Evolutionary conservation across 1,140 invertebrate genomes (phyloP).

Genomic region (Bombus ignitus): DNA sequence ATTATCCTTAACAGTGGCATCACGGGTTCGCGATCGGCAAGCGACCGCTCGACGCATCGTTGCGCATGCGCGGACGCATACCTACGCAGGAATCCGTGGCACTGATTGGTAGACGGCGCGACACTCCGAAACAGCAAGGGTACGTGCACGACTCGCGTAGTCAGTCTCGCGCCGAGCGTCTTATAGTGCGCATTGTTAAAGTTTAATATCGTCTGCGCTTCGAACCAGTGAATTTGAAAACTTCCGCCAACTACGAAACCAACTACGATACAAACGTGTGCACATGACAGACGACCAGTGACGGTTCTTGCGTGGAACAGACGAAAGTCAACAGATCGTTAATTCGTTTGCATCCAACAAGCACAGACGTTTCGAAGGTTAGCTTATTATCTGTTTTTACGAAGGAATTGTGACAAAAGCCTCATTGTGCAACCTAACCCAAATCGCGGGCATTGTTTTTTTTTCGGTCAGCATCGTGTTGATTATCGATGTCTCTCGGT

Average conservation of each 20-base stretch:
- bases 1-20: background rate
- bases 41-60: background rate
- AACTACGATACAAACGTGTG: background rate
- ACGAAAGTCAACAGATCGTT: background rate
- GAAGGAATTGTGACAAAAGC: background rate
- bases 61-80: slow-evolving; percentile 45
- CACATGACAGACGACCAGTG: slow-evolving; percentile 9
- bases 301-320: background rate
- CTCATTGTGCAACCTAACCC: background rate
- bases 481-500: too few species aligned
- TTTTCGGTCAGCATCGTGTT: background rate
- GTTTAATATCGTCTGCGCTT: background rate
- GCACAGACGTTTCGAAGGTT: background rate
- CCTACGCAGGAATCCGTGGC: slow-evolving; percentile 12
- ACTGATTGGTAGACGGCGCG: slow-evolving; percentile 37
- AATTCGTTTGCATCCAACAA: background rate
- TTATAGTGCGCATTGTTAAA: slow-evolving; percentile 19
- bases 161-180: slow-evolving; percentile 72
- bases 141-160: slow-evolving; percentile 47
- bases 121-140: slow-evolving; percentile 1
- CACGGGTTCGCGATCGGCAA: slow-evolving; percentile 6
- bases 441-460: background rate
- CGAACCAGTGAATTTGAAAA: background rate
- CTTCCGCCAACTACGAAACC: background rate
- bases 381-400: background rate